Evolutionary conservation across 2,113 vertebrate species (phyloP), one percentile per base, ranked within the genome.

Genomic region (Cochlearius cochlearius): DNA sequence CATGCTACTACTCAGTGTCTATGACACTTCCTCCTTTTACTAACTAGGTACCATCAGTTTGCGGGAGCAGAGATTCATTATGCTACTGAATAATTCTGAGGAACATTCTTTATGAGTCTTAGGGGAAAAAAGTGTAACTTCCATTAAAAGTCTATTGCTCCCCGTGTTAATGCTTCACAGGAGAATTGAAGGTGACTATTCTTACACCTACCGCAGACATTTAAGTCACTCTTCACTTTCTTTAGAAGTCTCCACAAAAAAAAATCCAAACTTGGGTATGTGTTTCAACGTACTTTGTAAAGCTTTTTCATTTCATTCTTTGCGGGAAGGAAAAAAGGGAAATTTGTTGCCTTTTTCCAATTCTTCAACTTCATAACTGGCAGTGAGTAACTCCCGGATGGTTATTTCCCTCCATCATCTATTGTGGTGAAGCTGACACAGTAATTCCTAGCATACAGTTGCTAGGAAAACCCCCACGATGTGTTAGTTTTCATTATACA

Each of bases 261-360:
- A 45, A 67, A 19, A 38, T 41, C 36, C 64, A 77, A 60, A 80
- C 45, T 62, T 72, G 30, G 49, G 30, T 43, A n/a, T 41, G 30
- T 66, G 15, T 69, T 77, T 81, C 62, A 69, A 20, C 7, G 30
- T 26, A 85, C 22, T 39, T 72, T 80, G 49, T 27, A 73, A 67
- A 67, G 36, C 39, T 38, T 88, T 38, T 36, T 67, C 9, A 32
- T 53, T 92, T 66, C 9, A 39, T 72, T 67, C 19, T 59, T 62
- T 45, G 11, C 27, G 10, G 55, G 19, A 75, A 49, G 41, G 25
- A 55, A 58, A 58, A 91, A 92, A 55, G 66, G 55, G 89, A 96
- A 95, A 71, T 27, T 21, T n/a, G 62, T 84, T 89, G 66, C 23
- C 34, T 97, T 97, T 90, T 91, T 91, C 96, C 72, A 96, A 76